A percentile compares a stretch with the other conserved stretches of the same genome.
Conservation (phyloP, 2,113 vertebrate genomes). For the Tringa solitaria region DNA sequence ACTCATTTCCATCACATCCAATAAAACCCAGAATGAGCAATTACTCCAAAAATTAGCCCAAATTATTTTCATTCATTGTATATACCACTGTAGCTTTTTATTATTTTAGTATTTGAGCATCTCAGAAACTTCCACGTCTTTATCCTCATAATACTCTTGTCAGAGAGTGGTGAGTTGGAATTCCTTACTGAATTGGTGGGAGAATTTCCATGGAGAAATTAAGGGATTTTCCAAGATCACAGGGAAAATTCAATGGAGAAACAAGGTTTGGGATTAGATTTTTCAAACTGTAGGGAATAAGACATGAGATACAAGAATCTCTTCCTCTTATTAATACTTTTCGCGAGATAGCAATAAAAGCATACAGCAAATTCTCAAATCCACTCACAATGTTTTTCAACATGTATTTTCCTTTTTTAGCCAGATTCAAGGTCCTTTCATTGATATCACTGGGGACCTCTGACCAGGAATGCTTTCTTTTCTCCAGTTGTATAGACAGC, state of each 20-base stretch:
- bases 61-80: not conserved
- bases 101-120: not conserved
- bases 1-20: not conserved
- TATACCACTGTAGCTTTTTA: not conserved
- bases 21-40: not conserved
- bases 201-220: not conserved
- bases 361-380: not conserved
- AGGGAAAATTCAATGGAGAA: not conserved
- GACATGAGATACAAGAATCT: not conserved
- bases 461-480: not conserved
- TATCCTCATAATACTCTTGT: not conserved
- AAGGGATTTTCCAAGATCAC: not conserved
- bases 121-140: not conserved
- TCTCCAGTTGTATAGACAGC: not conserved
- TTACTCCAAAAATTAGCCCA: not conserved
- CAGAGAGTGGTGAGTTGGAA: not conserved
- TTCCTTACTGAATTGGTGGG: not conserved
- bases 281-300: not conserved
- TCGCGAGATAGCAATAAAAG: not conserved
- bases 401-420: not conserved
- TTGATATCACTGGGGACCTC: not conserved
- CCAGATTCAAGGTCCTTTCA: not conserved
- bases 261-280: not conserved
- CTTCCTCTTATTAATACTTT: not conserved
- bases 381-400: not conserved